A percentile compares a stretch with the other conserved stretches of the same genome.
phyloP scores from a whole-genome alignment of 2,888 invertebrate genomes.

The Limenitis camilla region DNA sequence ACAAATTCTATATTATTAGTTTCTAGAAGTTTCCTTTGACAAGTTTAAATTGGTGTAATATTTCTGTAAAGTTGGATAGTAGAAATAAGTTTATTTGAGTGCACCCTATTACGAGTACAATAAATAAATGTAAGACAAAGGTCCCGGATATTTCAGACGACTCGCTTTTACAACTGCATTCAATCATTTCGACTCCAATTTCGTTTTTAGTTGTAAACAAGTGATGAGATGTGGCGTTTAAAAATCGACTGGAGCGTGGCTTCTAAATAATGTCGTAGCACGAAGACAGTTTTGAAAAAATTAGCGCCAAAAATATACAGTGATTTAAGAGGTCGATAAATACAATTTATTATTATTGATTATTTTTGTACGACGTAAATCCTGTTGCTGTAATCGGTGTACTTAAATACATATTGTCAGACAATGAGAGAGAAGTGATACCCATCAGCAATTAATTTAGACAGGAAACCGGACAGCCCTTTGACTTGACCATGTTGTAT shows the following conservation, averaged over 20 bases:
- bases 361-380: too few species aligned
- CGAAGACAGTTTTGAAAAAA: too few species aligned
- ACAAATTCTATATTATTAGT: not conserved
- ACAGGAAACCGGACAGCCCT: too few species aligned
- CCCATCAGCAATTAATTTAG: too few species aligned
- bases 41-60: slow-evolving; percentile 4
- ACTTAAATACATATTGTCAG: too few species aligned
- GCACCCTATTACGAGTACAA: slow-evolving; percentile 14
- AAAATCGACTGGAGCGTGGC: not conserved
- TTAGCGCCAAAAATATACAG: too few species aligned
- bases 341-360: too few species aligned
- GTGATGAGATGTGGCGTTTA: slow-evolving; percentile 31
- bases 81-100: slow-evolving; percentile 10
- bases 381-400: too few species aligned
- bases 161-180: slow-evolving; percentile 67
- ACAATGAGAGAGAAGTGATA: too few species aligned
- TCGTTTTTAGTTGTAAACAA: slow-evolving; percentile 36
- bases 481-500: too few species aligned
- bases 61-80: slow-evolving; percentile 3
- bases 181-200: slow-evolving; percentile 70
- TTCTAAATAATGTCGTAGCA: not conserved
- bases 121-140: slow-evolving; percentile 39
- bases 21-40: not conserved
- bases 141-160: slow-evolving; percentile 51
- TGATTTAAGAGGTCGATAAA: too few species aligned